phyloP scores from a whole-genome alignment of 2,797 vertebrate species.

The Trematomus bernacchii region DNA sequence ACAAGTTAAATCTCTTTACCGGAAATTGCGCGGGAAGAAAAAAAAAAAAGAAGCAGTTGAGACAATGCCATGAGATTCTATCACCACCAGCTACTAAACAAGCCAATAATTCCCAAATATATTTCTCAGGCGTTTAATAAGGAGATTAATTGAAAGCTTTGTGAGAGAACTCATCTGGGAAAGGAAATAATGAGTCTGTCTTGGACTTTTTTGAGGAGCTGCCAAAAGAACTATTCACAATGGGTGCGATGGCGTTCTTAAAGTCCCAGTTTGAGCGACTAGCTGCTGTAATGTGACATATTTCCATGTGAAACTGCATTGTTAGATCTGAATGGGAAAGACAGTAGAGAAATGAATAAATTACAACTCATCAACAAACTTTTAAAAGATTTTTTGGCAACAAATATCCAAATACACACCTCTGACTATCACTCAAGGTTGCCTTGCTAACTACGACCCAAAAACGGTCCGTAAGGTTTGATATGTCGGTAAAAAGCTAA shows the following conservation, averaged over 20 bases:
- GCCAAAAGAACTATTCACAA: conserved; percentile 5
- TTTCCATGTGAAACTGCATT: not conserved
- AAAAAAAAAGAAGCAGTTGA: conserved; percentile 29
- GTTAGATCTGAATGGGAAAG: not conserved
- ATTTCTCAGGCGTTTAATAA: conserved; percentile 34
- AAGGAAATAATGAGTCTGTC: conserved; percentile 10
- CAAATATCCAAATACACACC: not conserved
- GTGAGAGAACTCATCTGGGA: conserved; percentile 20
- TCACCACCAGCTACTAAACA: conserved; percentile 42
- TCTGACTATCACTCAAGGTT: not conserved
- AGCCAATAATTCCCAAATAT: conserved; percentile 17
- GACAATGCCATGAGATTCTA: conserved; percentile 30
- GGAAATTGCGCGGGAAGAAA: conserved; percentile 44
- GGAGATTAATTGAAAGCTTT: conserved; percentile 24
- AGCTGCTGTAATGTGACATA: not conserved
- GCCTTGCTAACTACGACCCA: not conserved
- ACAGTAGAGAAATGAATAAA: not conserved
- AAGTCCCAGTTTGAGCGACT: not conserved
- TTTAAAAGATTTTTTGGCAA: not conserved
- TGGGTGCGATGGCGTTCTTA: not conserved
- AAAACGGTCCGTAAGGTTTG: not conserved
- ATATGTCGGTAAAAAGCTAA: too few species aligned
- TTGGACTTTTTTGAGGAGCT: conserved; percentile 16
- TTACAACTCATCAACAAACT: not conserved
- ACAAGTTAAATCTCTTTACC: conserved; percentile 53